A percentile compares a stretch with the other conserved stretches of the same genome.
phyloP scores from a whole-genome alignment of 2,888 invertebrate species.

The Drosophila basisetae region DNA sequence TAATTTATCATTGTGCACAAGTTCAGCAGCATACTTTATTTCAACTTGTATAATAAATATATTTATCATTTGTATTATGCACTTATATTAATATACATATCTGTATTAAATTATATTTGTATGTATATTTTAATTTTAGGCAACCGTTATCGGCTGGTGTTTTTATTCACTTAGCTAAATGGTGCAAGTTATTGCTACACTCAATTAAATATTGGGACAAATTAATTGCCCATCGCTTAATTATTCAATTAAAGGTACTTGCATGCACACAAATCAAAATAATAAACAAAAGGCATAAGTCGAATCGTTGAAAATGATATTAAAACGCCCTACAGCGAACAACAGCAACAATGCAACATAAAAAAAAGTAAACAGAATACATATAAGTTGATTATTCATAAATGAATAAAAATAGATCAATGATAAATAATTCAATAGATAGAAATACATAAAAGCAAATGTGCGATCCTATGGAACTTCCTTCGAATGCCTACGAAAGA shows the following conservation, averaged over 20 bases:
- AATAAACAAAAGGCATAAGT: constrained; percentile 14
- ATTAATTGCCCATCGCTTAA: constrained; percentile 32
- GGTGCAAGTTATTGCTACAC: constrained; percentile 59
- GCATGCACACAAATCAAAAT: constrained; percentile 22
- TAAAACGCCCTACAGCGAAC: constrained; percentile 6
- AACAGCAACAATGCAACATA: constrained; percentile 38
- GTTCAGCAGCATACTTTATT: constrained; percentile 57
- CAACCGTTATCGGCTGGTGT: constrained; percentile 11
- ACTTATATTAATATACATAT: constrained; percentile 24
- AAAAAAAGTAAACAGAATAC: constrained; percentile 6
- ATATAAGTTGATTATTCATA: constrained; percentile 12
- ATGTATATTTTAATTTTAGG: constrained; percentile 23
- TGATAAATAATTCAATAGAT: constrained; percentile 46
- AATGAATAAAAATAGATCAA: constrained; percentile 22
- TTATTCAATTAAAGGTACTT: constrained; percentile 29
- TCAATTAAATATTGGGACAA: constrained; percentile 41
- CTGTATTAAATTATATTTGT: constrained; percentile 8
- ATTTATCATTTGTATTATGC: constrained; percentile 41
- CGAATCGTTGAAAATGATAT: constrained; percentile 12
- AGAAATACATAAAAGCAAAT: constrained; percentile 35
- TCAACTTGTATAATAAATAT: constrained; percentile 63
- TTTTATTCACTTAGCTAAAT: constrained; percentile 58
- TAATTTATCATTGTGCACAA: constrained; percentile 60
- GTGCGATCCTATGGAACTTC: constrained; percentile 9
- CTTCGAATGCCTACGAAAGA: not conserved